Evolutionary conservation across 2,113 vertebrate genomes (phyloP), one percentile per base, ranked within the genome.

Genomic region (Connochaetes taurinus): DNA sequence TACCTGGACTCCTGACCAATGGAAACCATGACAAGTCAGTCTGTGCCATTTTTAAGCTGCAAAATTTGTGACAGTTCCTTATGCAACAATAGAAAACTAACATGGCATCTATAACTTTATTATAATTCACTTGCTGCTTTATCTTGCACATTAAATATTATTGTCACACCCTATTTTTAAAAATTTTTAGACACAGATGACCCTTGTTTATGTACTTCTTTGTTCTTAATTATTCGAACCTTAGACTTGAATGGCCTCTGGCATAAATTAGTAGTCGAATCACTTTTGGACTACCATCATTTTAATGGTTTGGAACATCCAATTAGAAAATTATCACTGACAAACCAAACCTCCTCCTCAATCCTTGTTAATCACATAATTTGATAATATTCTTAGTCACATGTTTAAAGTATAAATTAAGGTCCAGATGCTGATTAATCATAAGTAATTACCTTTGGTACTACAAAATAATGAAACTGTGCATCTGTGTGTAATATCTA

Each of bases 291-390:
- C 94, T 95, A 55, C 74, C 95, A 53, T 11, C 50, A 67, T 25
- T 88, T 93, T 87, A 87, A 60, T 95, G 78, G 97, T 96, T 45
- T n/a, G n/a, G 9, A 89, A 82, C 2, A 40, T 31, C 52, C 94
- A 95, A 16, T 92, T 80, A 93, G 36, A 23, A 52, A 16, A 90
- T 71, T 11, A 52, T 88, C 8, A 90, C 8, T 93, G 12, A 93
- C 21, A 89, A 6, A 55, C 31, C 84, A 78, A 88, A 55, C 43
- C 7, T 91, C 40, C 97, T 84, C 52, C 10, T 31, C 76, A 86
- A 62, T 53, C 62, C 94, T 94, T 91, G 14, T 84, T 88, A 11
- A 55, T 94, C 76, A 84, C 80, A 12, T 80, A 90, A 23, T 1
- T 83, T 80, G 6, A 81, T 81, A 71, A 45, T 74, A 62, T 67